These are phyloP conservation scores for Macroramphosus scolopax DNA, from an alignment of 2,797 vertebrate genomes.

Conservation along the genomic window DNA sequence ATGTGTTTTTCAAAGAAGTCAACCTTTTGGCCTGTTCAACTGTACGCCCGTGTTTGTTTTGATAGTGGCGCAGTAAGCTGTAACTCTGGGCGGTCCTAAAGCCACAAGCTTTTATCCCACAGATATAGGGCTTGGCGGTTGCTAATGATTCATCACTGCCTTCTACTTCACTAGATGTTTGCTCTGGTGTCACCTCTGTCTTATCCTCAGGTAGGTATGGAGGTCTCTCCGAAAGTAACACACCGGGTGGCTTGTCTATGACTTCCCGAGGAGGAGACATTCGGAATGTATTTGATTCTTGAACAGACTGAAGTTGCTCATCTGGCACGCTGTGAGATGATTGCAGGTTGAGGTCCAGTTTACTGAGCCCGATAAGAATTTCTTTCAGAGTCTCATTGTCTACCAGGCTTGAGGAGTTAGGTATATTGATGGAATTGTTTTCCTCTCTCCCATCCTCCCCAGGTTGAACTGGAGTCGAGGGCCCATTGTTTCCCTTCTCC, in stretches of 20 bases:
- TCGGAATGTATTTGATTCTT: conserved; percentile 64
- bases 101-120: conserved; percentile 83
- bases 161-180: conserved; percentile 10
- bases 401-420: conserved; percentile 44
- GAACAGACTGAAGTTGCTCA: conserved; percentile 65
- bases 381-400: conserved; percentile 82
- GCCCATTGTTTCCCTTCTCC: conserved; percentile 63
- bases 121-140: conserved; percentile 87
- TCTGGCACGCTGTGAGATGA: conserved; percentile 28
- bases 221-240: conserved; percentile 54
- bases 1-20: conserved; percentile 80
- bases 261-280: conserved; percentile 73
- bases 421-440: conserved; percentile 37
- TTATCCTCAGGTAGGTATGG: conserved; percentile 22
- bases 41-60: conserved; percentile 84
- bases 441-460: conserved; percentile 46
- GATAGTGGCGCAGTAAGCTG: conserved; percentile 90
- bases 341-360: conserved; percentile 85
- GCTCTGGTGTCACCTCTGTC: conserved; percentile 19
- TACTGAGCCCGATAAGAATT: conserved; percentile 86
- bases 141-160: conserved; percentile 74
- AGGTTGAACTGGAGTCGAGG: conserved; percentile 32
- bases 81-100: conserved; percentile 88
- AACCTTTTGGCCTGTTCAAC: conserved; percentile 85
- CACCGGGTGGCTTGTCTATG: conserved; percentile 74